Evolutionary conservation across 2,888 invertebrate genomes (phyloP), one percentile per base, ranked within the genome.

Genomic region (Macrosoma leucophasiata): DNA sequence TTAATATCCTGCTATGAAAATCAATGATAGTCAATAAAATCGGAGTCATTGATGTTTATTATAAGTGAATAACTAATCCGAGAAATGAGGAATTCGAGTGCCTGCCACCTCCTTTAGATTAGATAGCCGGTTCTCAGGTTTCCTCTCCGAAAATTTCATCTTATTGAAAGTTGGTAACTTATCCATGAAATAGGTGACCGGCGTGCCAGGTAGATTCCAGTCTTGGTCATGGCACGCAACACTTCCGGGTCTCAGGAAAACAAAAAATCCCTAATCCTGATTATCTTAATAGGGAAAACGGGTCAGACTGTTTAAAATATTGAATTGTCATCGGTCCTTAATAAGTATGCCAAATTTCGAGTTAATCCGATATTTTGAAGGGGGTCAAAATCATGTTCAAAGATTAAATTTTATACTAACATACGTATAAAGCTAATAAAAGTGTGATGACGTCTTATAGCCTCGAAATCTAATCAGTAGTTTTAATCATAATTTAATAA

Each of bases 281-380:
- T 18, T 18, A 18, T 18, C 18, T 8, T 18, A 18, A 8, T 18
- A 18, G 8, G 18, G 1, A 18, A 7, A 18, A 18, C 18, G 1
- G 18, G 8, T 18, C 18, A 18, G 8, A 18, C 18, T 18, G 18
- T 18, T n/a, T n/a, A 25, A 13, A 25, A 13, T 25, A 26, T 17
- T 26, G 26, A n/a, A 26, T 26, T 26, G 14, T 26, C 26, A 26
- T 26, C 17, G 26, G 17, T 17, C 26, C 26, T 26, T 17, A 7
- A 26, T 26, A 17, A 26, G 26, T 26, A 26, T 26, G 26, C 26
- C 15, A 17, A 26, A 15, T 15, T 17, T 26, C 17, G 15, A 15
- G 10, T 15, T 15, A 26, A 4, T 14, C 17, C 26, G 26, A 26
- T 11, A 15, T 26, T 26, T 14, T 14, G 15, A 26, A 26, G 26